Evolutionary conservation across 1,140 invertebrate species (phyloP).

Genomic region (Brachionus calyciflorus): DNA sequence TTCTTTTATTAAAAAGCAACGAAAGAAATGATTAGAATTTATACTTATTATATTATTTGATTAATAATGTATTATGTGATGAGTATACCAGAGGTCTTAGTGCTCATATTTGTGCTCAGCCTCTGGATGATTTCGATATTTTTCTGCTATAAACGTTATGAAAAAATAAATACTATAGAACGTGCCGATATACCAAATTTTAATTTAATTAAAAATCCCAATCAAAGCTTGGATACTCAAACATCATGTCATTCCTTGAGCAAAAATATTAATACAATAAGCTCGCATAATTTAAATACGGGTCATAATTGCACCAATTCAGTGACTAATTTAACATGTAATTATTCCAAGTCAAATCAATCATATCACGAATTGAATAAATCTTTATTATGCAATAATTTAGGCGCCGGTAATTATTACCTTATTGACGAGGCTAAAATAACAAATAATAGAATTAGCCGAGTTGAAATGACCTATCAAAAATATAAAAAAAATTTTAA

Average conservation of each 20-base stretch:
- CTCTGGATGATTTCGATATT: slow-evolving; percentile 41
- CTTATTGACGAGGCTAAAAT: neutral
- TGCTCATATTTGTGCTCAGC: slow-evolving; percentile 6
- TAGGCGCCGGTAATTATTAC: neutral
- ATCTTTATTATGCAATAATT: neutral
- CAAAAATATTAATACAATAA: neutral
- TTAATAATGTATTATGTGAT: slow-evolving; percentile 43
- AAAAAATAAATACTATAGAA: slow-evolving; percentile 42
- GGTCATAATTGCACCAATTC: too few relatives aligned
- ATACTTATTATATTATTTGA: too few relatives aligned
- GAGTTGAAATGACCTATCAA: neutral
- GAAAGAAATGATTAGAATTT: too few relatives aligned
- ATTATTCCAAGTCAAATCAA: neutral
- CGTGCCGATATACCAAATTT: slow-evolving; percentile 34
- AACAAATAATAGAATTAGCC: too few relatives aligned
- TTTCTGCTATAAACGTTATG: slow-evolving; percentile 33
- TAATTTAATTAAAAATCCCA: neutral
- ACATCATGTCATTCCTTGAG: slow-evolving; percentile 16
- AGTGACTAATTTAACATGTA: too few relatives aligned
- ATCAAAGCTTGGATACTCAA: slow-evolving; percentile 2
- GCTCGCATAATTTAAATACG: neutral
- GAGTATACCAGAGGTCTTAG: slow-evolving; percentile 42
- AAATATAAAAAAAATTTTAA: neutral
- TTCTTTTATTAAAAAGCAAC: too few relatives aligned
- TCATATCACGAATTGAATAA: neutral